phyloP scores from a whole-genome alignment of 2,888 invertebrate genomes.

The Zygogramma bicolorata region DNA sequence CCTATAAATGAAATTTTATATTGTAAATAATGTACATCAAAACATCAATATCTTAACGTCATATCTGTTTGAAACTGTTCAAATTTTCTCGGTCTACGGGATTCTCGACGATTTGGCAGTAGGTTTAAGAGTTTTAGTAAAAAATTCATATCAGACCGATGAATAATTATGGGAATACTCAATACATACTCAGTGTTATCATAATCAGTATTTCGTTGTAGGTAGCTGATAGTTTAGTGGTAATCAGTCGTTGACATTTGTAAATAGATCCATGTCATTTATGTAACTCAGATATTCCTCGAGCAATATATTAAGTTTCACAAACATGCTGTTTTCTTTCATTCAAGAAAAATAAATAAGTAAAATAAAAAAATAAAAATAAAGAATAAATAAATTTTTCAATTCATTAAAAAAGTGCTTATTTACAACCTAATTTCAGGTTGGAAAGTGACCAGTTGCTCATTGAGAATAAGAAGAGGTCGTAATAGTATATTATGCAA shows the following conservation, averaged over 20 bases:
- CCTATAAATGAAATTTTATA: conserved; percentile 45
- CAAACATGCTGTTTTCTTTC: conserved; percentile 20
- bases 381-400: neutral
- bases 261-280: conserved; percentile 56
- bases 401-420: too few species aligned
- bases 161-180: conserved; percentile 62
- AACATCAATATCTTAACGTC: conserved; percentile 55
- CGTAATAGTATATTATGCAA: too few species aligned
- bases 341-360: neutral
- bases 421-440: too few species aligned
- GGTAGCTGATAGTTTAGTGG: conserved; percentile 40
- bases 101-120: conserved; percentile 35
- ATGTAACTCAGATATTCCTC: conserved; percentile 55
- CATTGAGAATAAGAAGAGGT: too few species aligned
- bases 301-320: conserved; percentile 60
- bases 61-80: conserved; percentile 59
- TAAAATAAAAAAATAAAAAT: neutral
- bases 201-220: conserved; percentile 55
- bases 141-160: conserved; percentile 67
- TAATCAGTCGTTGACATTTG: conserved; percentile 50
- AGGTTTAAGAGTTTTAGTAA: conserved; percentile 59
- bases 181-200: conserved; percentile 56
- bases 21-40: conserved; percentile 54
- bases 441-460: too few species aligned
- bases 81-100: conserved; percentile 43